phyloP scores from a whole-genome alignment of 2,797 vertebrate genomes.

The Falco berigora region DNA sequence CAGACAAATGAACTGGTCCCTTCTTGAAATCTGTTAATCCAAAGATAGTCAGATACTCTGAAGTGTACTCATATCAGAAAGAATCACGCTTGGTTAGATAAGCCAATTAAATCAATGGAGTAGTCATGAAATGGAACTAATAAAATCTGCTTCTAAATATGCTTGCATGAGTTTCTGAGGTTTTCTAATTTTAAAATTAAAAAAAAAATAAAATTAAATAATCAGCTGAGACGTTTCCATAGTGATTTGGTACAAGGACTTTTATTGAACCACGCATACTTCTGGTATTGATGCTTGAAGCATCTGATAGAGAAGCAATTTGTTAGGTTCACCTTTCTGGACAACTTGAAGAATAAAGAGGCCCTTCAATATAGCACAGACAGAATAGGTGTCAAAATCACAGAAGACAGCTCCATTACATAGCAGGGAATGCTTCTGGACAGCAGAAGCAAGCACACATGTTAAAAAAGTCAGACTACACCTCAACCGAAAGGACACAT shows the following conservation, averaged over 20 bases:
- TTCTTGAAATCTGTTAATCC: background rate
- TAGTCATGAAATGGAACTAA: background rate
- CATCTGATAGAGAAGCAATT: background rate
- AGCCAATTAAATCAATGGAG: background rate
- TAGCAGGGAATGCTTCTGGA: background rate
- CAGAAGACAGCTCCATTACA: background rate
- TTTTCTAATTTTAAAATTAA: constrained; percentile 20
- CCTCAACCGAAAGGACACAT: background rate
- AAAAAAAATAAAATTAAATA: background rate
- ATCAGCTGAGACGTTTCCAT: constrained; percentile 36
- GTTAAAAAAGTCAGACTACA: background rate
- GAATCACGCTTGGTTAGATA: background rate
- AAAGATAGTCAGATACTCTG: background rate
- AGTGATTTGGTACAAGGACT: constrained; percentile 16
- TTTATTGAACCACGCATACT: background rate
- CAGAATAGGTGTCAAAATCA: background rate
- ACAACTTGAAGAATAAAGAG: background rate
- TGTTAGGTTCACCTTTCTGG: background rate
- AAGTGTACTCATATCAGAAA: background rate
- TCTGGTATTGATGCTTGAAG: background rate
- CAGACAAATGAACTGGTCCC: background rate
- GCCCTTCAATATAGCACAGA: background rate
- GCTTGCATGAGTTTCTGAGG: background rate
- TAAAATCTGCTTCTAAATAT: background rate
- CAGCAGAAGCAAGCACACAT: background rate